Conservation (phyloP, 35 echinoderm and acorn worm genomes). For the Heliocidaris tuberculata region DNA sequence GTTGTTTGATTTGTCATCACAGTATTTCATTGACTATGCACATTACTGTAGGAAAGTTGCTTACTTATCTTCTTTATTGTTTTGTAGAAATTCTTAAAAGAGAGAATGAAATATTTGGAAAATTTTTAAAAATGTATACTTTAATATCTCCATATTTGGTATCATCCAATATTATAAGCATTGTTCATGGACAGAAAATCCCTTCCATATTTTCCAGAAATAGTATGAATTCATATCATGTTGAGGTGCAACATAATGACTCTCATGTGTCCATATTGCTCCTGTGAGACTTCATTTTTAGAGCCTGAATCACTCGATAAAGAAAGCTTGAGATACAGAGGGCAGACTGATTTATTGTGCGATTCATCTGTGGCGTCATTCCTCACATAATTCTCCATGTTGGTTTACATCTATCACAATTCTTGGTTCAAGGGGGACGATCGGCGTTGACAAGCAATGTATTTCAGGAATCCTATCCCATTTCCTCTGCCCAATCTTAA, state of each 20-base stretch:
- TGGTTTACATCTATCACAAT: slow-evolving; percentile 18
- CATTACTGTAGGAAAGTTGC: not conserved
- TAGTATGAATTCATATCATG: not conserved
- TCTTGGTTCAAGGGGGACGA: not conserved
- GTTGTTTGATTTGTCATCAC: too few relatives aligned
- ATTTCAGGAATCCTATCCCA: slow-evolving; percentile 10
- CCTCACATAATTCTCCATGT: slow-evolving; percentile 9
- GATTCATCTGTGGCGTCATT: slow-evolving; percentile 9
- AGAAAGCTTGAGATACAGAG: not conserved
- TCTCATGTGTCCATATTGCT: not conserved
- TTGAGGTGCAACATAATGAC: slow-evolving; percentile 11
- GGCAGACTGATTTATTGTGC: slow-evolving; percentile 1
- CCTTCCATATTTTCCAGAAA: not conserved
- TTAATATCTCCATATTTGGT: not conserved
- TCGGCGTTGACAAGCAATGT: not conserved
- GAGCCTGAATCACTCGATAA: not conserved
- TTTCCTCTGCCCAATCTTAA: not conserved
- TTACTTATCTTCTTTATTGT: not conserved
- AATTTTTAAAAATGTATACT: not conserved
- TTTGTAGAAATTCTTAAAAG: not conserved
- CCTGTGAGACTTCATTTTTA: not conserved
- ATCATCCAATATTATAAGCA: not conserved
- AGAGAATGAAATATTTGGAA: not conserved
- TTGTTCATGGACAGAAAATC: not conserved
- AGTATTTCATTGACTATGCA: too few relatives aligned